phyloP scores from a whole-genome alignment of 2,888 invertebrate genomes.

The Volucella bombylans region DNA sequence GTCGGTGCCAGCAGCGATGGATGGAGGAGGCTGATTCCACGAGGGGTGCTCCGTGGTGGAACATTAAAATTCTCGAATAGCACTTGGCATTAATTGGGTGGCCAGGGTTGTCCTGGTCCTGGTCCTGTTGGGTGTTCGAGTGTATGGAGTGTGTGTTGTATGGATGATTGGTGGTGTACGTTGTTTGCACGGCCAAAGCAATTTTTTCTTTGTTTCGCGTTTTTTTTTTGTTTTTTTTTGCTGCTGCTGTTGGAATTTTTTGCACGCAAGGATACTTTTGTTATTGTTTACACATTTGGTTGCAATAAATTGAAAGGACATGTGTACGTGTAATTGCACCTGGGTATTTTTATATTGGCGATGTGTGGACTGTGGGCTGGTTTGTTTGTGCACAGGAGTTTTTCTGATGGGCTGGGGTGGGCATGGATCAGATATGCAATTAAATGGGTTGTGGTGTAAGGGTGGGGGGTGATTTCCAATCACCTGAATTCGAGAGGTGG shows the following conservation, averaged over 20 bases:
- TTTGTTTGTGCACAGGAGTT: constrained; percentile 6
- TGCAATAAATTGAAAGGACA: constrained; percentile 71
- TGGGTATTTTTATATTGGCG: constrained; percentile 42
- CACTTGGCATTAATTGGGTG: constrained; percentile 66
- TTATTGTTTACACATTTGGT: constrained; percentile 73
- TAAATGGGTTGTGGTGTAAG: constrained; percentile 35
- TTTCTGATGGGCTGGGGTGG: neutral
- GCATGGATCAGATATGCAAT: constrained; percentile 4
- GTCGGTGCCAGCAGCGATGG: constrained; percentile 27
- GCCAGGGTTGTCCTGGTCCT: constrained; percentile 19
- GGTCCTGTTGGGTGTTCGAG: too few relatives aligned
- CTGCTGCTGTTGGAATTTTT: constrained; percentile 14
- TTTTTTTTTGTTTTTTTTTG: constrained; percentile 3
- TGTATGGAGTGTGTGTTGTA: neutral
- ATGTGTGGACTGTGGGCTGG: neutral
- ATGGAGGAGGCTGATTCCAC: neutral
- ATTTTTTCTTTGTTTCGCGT: constrained; percentile 18
- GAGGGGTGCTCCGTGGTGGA: constrained; percentile 1
- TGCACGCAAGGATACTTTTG: constrained; percentile 68
- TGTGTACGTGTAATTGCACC: constrained; percentile 64
- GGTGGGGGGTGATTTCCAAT: constrained; percentile 34
- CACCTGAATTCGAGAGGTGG: constrained; percentile 38
- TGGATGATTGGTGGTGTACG: constrained; percentile 61
- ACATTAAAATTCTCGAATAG: constrained; percentile 63
- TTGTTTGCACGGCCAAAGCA: constrained; percentile 47